These are phyloP conservation scores for Drosophila erecta DNA, from an alignment of 1,140 invertebrate species.

Conservation along the genomic window DNA sequence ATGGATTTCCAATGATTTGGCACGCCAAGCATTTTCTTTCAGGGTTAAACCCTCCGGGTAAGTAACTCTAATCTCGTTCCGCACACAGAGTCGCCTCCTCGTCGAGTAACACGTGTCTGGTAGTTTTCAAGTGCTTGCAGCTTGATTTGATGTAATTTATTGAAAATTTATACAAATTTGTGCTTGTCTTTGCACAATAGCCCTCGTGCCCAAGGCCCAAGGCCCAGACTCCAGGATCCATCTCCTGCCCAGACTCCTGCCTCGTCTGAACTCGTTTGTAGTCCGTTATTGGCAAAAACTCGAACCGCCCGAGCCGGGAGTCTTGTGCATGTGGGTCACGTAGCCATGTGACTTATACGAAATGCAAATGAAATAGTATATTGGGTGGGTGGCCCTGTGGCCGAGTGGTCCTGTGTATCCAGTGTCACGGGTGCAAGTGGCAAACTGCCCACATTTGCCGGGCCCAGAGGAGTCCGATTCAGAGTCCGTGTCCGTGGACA, in stretches of 20 bases:
- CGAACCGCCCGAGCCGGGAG: constrained; percentile 11
- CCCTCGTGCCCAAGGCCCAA: constrained; percentile 23
- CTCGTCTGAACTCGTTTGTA: constrained; percentile 40
- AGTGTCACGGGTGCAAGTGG: constrained; percentile 39
- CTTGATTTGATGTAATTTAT: constrained; percentile 75
- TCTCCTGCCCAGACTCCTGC: not conserved
- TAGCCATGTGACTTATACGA: constrained; percentile 69
- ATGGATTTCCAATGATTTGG: not conserved
- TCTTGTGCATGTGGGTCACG: constrained; percentile 64
- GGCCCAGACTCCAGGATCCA: not conserved
- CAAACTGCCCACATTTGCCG: constrained; percentile 37
- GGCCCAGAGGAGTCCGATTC: not conserved
- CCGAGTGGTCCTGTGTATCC: not conserved
- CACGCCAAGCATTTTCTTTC: not conserved
- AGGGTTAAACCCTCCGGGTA: not conserved
- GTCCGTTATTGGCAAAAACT: constrained; percentile 47
- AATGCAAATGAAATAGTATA: constrained; percentile 73
- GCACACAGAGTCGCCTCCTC: constrained; percentile 27
- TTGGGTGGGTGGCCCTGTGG: constrained; percentile 7
- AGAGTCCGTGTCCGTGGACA: constrained; percentile 32
- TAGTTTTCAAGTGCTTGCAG: constrained; percentile 62
- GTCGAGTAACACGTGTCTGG: constrained; percentile 42
- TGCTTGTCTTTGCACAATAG: constrained; percentile 62
- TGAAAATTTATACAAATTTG: constrained; percentile 72
- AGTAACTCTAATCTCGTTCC: constrained; percentile 38